Evolutionary conservation across 2,797 vertebrate species (phyloP).

Genomic region (Lepus townsendii): DNA sequence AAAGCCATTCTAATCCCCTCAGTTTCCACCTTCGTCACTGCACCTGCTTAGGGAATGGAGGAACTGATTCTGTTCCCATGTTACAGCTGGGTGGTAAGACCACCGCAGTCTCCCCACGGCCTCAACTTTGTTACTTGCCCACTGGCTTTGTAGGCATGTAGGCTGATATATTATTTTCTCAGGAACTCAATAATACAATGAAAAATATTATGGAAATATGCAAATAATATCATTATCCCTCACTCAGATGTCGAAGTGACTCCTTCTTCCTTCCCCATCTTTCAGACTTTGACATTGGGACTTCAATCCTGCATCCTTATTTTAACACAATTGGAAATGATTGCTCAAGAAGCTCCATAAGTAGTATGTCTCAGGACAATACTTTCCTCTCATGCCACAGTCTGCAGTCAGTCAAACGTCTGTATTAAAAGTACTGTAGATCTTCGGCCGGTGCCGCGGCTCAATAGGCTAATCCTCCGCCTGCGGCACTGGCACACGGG

Average conservation of each 20-base stretch:
- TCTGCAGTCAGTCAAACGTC: not conserved
- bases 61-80: not conserved
- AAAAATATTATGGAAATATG: conserved; percentile 35
- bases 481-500: no score
- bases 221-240: not conserved
- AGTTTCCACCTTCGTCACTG: conserved; percentile 51
- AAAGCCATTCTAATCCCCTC: conserved; percentile 4
- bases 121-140: conserved; percentile 25
- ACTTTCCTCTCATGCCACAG: not conserved
- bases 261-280: not conserved
- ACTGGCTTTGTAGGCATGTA: not conserved
- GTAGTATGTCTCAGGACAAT: not conserved
- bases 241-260: not conserved
- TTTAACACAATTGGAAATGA: not conserved
- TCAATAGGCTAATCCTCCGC: no score
- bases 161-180: conserved; percentile 61
- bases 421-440: not conserved
- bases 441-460: not conserved
- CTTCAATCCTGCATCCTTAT: not conserved
- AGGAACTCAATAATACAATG: conserved; percentile 36
- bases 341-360: not conserved
- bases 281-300: not conserved
- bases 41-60: not conserved
- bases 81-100: conserved; percentile 9
- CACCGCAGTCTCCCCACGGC: not conserved